Evolutionary conservation across 1,140 invertebrate species (phyloP), one percentile per base, ranked within the genome.

Genomic region (Drosophila mayri): DNA sequence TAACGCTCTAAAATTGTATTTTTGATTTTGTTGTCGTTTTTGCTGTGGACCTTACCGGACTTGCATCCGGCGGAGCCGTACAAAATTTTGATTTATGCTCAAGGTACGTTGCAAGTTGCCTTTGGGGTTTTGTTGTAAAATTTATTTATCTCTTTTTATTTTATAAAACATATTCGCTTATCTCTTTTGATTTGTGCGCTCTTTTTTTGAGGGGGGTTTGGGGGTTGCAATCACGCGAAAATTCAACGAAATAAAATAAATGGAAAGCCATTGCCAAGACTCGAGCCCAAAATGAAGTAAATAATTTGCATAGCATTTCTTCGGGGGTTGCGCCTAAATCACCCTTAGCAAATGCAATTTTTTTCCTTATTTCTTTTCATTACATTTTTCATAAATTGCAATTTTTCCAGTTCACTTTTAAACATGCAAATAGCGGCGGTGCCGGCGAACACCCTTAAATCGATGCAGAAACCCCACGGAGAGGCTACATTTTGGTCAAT

Each of bases 11-110:
- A 88, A 87, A 84, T 77, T 57, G 30, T 40, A 64, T 88, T 84
- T 88, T 47, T 58, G 59, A 74, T 76, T 59, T 76, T 76, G 40
- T 66, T 35, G 11, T 50, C 28, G 50, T 41, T 46, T 46, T 76
- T 28, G 16, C 40, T 37, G 35, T 32, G 57, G 72, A 76, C 72
- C 52, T 38, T 38, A 16, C 32, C 37, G 52, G 63, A 80, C 55
- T 52, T 54, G 20, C 18, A 37, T 43, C 67, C 50, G 67, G 18
- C 40, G 67, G 75, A 75, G 16, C 54, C 87, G 38, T 67, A 81
- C 81, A 79, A 79, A 87, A 88, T 92, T 92, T 92, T 92, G 91
- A 92, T 92, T 92, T 92, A 77, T 80, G 91, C 91, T 92, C 91
- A 90, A 84, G 87, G 84, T 87, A 92, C 86, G 50, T 90, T 83